These are phyloP conservation scores for Echinometra lucunter DNA, from an alignment of 53 echinoderm and acorn worm species.

Conservation along the genomic window DNA sequence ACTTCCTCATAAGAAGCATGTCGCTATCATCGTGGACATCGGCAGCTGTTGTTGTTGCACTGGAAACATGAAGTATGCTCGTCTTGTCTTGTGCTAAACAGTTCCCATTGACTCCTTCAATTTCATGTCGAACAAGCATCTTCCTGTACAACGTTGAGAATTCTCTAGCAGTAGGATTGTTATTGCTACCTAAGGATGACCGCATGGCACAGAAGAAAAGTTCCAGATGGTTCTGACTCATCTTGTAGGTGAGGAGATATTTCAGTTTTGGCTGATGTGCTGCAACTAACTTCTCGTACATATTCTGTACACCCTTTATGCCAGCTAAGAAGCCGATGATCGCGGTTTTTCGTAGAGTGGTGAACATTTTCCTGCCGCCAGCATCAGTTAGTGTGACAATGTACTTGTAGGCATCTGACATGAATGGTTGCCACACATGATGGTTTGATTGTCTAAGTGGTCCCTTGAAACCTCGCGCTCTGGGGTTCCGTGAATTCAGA, in stretches of 20 bases:
- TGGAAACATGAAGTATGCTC: constrained; percentile 63
- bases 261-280: constrained; percentile 54
- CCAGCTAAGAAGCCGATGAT: constrained; percentile 72
- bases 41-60: no score
- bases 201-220: constrained; percentile 79
- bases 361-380: constrained; percentile 30
- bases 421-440: constrained; percentile 32
- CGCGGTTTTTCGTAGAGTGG: constrained; percentile 54
- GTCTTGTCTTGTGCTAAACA: constrained; percentile 70
- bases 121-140: constrained; percentile 66
- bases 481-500: constrained; percentile 2
- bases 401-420: constrained; percentile 50
- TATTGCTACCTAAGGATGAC: constrained; percentile 71
- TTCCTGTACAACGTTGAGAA: constrained; percentile 72
- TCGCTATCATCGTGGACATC: no score
- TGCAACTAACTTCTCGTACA: constrained; percentile 58
- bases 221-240: constrained; percentile 78
- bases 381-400: constrained; percentile 62
- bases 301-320: constrained; percentile 58
- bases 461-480: no score
- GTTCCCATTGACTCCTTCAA: constrained; percentile 67
- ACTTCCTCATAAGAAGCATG: no score
- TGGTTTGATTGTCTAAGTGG: no score
- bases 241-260: no score
- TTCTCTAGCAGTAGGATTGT: constrained; percentile 75